Evolutionary conservation across 2,797 vertebrate genomes (phyloP).

Genomic region (Oryzias dopingdopingensis): DNA sequence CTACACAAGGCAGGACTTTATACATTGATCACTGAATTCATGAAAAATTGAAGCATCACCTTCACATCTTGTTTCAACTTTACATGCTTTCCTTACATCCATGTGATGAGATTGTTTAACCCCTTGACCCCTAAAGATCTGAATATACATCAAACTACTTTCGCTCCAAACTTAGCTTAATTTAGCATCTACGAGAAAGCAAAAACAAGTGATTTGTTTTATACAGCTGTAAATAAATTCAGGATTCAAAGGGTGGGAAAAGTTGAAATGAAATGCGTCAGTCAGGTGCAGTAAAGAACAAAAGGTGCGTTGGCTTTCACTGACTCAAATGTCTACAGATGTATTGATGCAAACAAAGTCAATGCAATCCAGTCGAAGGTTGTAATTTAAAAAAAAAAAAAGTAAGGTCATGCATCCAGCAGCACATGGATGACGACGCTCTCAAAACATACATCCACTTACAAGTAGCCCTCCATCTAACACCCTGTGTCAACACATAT

Average conservation of each 20-base stretch:
- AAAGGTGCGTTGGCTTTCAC: neutral
- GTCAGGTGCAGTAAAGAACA: neutral
- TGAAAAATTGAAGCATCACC: too few relatives aligned
- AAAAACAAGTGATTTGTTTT: too few relatives aligned
- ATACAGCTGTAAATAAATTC: too few relatives aligned
- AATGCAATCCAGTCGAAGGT: slow-evolving; percentile 16
- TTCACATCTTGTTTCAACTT: too few relatives aligned
- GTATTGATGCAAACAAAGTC: slow-evolving; percentile 17
- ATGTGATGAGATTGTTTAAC: too few relatives aligned
- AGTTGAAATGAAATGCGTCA: neutral
- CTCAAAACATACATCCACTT: slow-evolving; percentile 32
- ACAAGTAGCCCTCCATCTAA: slow-evolving; percentile 31
- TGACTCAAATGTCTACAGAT: slow-evolving; percentile 5
- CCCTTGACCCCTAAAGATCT: too few relatives aligned
- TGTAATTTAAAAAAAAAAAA: slow-evolving; percentile 18
- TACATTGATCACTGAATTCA: too few relatives aligned
- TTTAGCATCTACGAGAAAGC: too few relatives aligned
- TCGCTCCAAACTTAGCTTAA: too few relatives aligned
- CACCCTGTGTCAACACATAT: slow-evolving; percentile 57
- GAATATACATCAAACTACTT: too few relatives aligned
- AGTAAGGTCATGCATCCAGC: slow-evolving; percentile 40
- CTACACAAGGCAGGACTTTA: too few relatives aligned
- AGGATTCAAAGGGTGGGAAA: neutral
- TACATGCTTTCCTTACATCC: too few relatives aligned
- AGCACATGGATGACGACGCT: slow-evolving; percentile 10